Base-by-base conservation (phyloP, 2,113 vertebrate genomes). In the Pseudopodoces humilis region DNA sequence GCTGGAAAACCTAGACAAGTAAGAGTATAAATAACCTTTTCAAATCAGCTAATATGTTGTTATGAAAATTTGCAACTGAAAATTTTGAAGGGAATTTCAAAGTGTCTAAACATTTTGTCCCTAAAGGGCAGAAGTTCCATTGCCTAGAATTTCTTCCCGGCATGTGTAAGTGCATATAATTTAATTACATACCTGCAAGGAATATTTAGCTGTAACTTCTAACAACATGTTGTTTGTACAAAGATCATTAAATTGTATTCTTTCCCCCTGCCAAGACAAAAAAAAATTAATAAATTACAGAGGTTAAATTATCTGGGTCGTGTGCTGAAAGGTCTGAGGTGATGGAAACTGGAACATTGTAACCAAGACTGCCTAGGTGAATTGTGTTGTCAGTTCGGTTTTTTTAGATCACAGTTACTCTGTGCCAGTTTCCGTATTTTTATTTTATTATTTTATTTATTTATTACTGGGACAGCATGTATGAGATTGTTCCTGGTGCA, bases 1-100 rank as follows among this genome's bases (percentile, higher is more conserved):
- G 44, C 96, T 99, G 93, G 99, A 99, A 87, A 99, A 99, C 96
- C 81, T 99, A 83, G 99, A 99, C 94, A 99, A 98, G 99, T 99
- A 98, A 98, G 99, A 97, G 44, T 59, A 65, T 87, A 76, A 84
- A n/a, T 60, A 71, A 74, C 21, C 6, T 84, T 87, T 79, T 77
- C 35, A n/a, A 64, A 69, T 59, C 37, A 46, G 6, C 60, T 83
- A 27, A 25, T 4, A 1, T 46, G 27, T 90, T 82, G 3, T 44
- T 79, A 21, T 37, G 43, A 87, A 44, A 31, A 69, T 25, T 56
- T 52, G 17, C 71, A 69, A 67, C 25, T 19, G 39, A 53, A 9
- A 46, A 24, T 53, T 84, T 71, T 76, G 74, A 15, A 35, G 21
- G 68, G 63, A 63, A 64, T 59, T 86, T 90, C 28, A 4, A 50